phyloP scores from a whole-genome alignment of 1,140 invertebrate species.

The Drosophila athabasca region DNA sequence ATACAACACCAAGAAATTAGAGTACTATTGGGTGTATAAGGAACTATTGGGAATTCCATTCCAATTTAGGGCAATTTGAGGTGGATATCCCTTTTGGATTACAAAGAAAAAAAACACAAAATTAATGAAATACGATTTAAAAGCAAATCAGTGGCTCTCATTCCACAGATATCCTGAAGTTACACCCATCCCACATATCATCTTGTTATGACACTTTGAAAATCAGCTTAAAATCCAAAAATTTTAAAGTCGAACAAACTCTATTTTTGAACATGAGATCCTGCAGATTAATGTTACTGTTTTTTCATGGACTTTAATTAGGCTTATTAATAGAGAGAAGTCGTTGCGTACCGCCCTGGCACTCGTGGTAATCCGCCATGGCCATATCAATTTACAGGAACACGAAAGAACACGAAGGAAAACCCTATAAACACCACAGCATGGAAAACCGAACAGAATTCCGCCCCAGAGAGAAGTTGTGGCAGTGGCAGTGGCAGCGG shows the following conservation, averaged over 20 bases:
- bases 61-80: not conserved
- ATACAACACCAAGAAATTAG: too few relatives aligned
- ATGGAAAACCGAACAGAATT: constrained; percentile 10
- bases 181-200: too few relatives aligned
- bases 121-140: not conserved
- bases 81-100: not conserved
- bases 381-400: constrained; percentile 66
- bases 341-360: constrained; percentile 28
- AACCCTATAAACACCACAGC: constrained; percentile 37
- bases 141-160: too few relatives aligned
- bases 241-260: too few relatives aligned
- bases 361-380: constrained; percentile 39
- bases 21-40: too few relatives aligned
- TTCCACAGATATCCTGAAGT: too few relatives aligned
- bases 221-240: not conserved
- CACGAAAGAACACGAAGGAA: constrained; percentile 27
- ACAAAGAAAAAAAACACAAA: not conserved
- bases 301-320: constrained; percentile 38
- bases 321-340: constrained; percentile 58
- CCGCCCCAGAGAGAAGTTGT: constrained; percentile 48
- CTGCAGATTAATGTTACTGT: constrained; percentile 21
- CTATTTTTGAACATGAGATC: not conserved
- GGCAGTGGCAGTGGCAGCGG: constrained; percentile 24
- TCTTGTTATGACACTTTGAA: not conserved
- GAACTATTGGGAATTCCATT: not conserved